Conservation (phyloP, 2,113 vertebrate species). For the Oreocharis arfaki region DNA sequence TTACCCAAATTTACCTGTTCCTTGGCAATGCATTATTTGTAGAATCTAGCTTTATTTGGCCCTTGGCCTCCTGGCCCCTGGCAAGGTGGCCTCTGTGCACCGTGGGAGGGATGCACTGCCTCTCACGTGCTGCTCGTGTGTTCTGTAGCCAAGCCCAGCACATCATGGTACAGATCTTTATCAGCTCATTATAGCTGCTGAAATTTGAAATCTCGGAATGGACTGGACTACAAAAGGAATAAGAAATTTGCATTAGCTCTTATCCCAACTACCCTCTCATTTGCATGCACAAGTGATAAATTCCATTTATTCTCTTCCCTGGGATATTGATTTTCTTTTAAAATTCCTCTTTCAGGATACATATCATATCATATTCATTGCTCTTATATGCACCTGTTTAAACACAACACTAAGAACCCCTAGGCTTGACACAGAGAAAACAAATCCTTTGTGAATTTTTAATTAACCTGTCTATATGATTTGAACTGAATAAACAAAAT, state of each 20-base stretch:
- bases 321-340: conserved; percentile 46
- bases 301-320: not conserved
- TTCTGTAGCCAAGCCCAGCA: not conserved
- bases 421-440: conserved; percentile 29
- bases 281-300: conserved; percentile 4
- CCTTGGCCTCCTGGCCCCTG: not conserved
- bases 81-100: not conserved
- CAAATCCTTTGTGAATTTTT: conserved; percentile 54
- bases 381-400: conserved; percentile 34
- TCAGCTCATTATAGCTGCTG: not conserved
- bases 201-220: not conserved
- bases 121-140: not conserved
- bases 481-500: conserved; percentile 36
- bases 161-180: not conserved
- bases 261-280: not conserved
- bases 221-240: not conserved
- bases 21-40: not conserved
- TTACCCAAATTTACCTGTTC: not conserved
- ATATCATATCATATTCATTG: conserved; percentile 14
- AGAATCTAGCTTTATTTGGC: not conserved
- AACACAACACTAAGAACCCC: not conserved
- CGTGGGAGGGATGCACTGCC: rapidly evolving
- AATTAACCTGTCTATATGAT: conserved; percentile 52
- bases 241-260: not conserved
- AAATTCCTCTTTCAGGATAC: conserved; percentile 4